Conservation (phyloP, 2,888 invertebrate species). For the Cylloceria caligata region DNA sequence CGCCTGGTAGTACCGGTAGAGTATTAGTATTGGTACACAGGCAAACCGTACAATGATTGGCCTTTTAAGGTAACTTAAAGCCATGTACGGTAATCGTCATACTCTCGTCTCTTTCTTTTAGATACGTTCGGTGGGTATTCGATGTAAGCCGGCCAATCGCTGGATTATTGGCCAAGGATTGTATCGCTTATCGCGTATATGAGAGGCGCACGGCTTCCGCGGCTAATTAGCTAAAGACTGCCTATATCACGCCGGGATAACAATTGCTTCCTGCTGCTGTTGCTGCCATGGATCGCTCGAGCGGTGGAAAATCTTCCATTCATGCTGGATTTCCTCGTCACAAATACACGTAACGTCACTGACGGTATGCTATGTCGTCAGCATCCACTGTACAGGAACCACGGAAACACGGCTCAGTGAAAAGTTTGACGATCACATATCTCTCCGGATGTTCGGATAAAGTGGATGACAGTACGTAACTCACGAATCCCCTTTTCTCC, state of each 20-base stretch:
- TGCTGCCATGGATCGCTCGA: constrained; percentile 35
- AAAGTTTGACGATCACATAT: constrained; percentile 48
- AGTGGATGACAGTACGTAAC: constrained; percentile 51
- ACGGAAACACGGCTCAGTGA: neutral
- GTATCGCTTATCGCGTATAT: constrained; percentile 1
- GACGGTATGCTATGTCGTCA: neutral
- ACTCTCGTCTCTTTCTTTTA: no score
- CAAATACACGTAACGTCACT: constrained; percentile 7
- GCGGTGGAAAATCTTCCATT: constrained; percentile 44
- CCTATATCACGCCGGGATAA: constrained; percentile 50
- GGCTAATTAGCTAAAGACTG: constrained; percentile 74
- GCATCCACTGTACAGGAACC: constrained; percentile 23
- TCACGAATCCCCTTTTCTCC: constrained; percentile 37
- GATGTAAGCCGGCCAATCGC: constrained; percentile 8
- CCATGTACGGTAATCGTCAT: no score
- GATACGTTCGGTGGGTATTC: neutral
- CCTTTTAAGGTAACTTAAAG: neutral
- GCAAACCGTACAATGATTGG: neutral
- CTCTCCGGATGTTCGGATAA: constrained; percentile 25
- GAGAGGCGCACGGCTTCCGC: constrained; percentile 14
- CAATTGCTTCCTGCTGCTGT: constrained; percentile 50
- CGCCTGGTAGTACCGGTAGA: neutral
- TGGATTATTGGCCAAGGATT: neutral
- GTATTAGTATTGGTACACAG: constrained; percentile 8
- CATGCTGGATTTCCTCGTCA: constrained; percentile 30